phyloP scores from a whole-genome alignment of 2,113 vertebrate species.

The Ochotona curzoniae region DNA sequence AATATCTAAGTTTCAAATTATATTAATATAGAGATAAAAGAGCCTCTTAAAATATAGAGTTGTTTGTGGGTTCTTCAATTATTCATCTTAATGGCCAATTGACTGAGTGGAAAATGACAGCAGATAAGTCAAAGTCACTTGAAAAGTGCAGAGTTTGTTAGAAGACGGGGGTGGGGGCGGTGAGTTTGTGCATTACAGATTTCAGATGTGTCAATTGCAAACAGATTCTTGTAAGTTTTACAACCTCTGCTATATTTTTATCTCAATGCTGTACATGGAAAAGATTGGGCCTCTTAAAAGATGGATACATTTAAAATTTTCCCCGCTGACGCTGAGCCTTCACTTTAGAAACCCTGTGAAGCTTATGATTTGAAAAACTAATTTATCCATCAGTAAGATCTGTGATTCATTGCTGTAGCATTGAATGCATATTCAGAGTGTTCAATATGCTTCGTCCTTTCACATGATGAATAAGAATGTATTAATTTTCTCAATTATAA shows the following conservation, averaged over 20 bases:
- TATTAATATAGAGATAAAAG: conserved; percentile 6
- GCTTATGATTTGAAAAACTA: conserved; percentile 2
- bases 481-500: conserved; percentile 38
- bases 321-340: background rate
- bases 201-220: background rate
- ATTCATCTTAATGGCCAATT: conserved; percentile 9
- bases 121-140: conserved; percentile 2
- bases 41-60: background rate
- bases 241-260: background rate
- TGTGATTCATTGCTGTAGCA: background rate
- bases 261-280: background rate
- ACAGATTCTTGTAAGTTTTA: background rate
- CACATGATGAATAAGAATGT: conserved; percentile 33
- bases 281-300: background rate
- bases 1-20: conserved; percentile 8
- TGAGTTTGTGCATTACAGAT: background rate
- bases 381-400: background rate
- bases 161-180: no score
- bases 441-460: conserved; percentile 19
- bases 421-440: background rate
- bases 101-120: background rate
- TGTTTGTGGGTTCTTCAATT: background rate
- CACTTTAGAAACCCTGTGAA: background rate
- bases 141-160: background rate
- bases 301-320: background rate